These are phyloP conservation scores for Baryphthengus martii DNA, from an alignment of 2,113 vertebrate genomes.

Conservation along the genomic window DNA sequence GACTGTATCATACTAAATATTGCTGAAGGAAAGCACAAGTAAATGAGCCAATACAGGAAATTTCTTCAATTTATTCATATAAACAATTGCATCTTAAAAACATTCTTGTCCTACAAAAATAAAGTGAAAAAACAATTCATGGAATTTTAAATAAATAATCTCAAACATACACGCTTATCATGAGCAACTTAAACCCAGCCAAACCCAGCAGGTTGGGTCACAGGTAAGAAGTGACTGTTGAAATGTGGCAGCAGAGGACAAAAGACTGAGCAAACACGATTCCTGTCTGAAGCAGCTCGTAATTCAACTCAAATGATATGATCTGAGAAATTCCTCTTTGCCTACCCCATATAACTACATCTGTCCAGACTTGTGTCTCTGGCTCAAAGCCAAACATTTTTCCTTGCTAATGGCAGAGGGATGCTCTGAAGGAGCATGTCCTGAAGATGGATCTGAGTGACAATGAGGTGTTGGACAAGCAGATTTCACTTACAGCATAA, in stretches of 20 bases:
- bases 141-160: conserved; percentile 60
- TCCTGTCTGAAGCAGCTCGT: background rate
- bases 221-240: background rate
- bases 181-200: background rate
- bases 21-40: background rate
- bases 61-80: conserved; percentile 36
- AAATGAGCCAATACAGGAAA: background rate
- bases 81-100: conserved; percentile 33
- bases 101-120: conserved; percentile 53
- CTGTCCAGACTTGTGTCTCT: background rate
- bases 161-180: background rate
- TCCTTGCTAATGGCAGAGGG: background rate
- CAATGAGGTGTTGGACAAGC: background rate
- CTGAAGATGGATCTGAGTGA: background rate
- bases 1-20: background rate
- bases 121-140: conserved; percentile 50
- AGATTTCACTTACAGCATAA: background rate
- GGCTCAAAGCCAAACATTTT: background rate
- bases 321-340: background rate
- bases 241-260: background rate
- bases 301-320: background rate
- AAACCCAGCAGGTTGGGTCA: conserved; percentile 17
- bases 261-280: background rate
- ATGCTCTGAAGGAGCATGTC: background rate
- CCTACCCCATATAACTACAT: background rate